These are phyloP conservation scores for Hyla sarda DNA, from an alignment of 2,113 vertebrate species.

Conservation along the genomic window DNA sequence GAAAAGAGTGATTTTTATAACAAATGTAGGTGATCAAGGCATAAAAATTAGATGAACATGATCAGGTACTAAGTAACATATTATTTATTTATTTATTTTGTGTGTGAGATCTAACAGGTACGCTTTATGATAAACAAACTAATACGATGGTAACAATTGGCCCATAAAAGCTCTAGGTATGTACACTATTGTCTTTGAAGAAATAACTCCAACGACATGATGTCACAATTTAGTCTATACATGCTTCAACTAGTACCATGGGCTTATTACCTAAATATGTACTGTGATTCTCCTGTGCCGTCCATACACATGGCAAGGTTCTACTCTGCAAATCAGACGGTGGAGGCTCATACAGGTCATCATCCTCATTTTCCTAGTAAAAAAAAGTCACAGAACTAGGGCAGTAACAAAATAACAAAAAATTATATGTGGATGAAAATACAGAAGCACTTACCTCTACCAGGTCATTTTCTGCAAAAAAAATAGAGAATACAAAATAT, in stretches of 20 bases:
- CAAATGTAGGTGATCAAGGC: too few species aligned
- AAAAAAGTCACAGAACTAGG: not conserved
- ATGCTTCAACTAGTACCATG: too few species aligned
- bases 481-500: not conserved
- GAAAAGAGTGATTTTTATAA: too few species aligned
- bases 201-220: too few species aligned
- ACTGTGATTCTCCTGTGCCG: not conserved
- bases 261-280: conserved; percentile 29
- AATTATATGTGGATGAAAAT: not conserved
- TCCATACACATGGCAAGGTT: not conserved
- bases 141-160: not conserved
- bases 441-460: not conserved
- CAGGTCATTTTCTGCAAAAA: conserved; percentile 16
- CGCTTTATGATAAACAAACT: not conserved
- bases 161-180: too few species aligned
- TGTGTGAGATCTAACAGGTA: too few species aligned
- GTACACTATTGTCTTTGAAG: too few species aligned
- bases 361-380: conserved; percentile 11
- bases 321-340: conserved; percentile 40
- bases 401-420: not conserved
- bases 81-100: too few species aligned
- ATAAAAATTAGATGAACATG: too few species aligned
- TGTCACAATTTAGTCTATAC: too few species aligned
- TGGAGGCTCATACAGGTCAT: conserved; percentile 49
- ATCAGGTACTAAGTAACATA: not conserved